Percentiles rank a stretch among this genome's conserved stretches.
These are phyloP conservation scores for Gymnogyps californianus DNA, from an alignment of 2,113 vertebrate species.

Conservation along the genomic window DNA sequence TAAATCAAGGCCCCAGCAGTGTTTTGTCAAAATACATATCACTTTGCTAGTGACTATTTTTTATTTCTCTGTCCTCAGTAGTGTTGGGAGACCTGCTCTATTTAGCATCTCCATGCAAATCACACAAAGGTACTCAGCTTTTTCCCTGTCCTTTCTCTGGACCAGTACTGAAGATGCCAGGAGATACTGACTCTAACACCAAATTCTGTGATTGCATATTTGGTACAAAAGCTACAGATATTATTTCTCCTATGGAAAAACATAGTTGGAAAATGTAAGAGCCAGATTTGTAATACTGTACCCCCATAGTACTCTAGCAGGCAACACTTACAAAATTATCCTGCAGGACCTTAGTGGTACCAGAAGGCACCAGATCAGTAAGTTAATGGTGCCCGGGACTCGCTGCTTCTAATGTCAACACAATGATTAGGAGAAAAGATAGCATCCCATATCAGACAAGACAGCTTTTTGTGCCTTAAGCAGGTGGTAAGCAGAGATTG, in stretches of 20 bases:
- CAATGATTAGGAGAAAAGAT: not conserved
- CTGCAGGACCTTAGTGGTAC: not conserved
- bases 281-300: not conserved
- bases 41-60: not conserved
- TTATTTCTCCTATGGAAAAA: not conserved
- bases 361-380: not conserved
- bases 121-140: not conserved
- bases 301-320: not conserved
- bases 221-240: not conserved
- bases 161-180: not conserved
- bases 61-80: not conserved
- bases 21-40: not conserved
- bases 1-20: not conserved
- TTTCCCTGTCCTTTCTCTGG: not conserved
- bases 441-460: not conserved
- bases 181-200: not conserved
- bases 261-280: not conserved
- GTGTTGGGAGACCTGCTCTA: not conserved
- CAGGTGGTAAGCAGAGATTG: not conserved
- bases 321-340: not conserved
- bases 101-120: not conserved
- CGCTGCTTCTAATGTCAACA: not conserved
- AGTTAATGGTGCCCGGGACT: not conserved
- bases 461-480: not conserved
- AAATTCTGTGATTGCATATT: not conserved